These are phyloP conservation scores for Eurois occulta DNA, from an alignment of 2,888 invertebrate species.

Conservation along the genomic window DNA sequence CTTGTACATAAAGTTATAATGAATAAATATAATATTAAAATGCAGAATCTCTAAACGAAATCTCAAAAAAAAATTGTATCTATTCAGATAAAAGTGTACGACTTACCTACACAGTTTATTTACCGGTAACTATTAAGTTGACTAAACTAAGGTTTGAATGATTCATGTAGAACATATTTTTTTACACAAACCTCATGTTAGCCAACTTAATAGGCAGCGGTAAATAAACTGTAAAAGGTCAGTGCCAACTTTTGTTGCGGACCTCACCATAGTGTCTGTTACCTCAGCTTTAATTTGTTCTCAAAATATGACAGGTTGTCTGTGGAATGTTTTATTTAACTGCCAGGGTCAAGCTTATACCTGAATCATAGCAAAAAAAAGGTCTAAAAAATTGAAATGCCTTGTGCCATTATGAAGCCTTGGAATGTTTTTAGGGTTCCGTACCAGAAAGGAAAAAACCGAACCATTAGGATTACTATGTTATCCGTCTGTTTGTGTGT, in stretches of 20 bases:
- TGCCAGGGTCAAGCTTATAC: not conserved
- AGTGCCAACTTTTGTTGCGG: not conserved
- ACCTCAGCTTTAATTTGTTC: not conserved
- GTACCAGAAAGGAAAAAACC: no score
- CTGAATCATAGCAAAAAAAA: constrained; percentile 40
- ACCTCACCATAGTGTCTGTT: not conserved
- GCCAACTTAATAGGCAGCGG: not conserved
- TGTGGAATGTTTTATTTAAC: constrained; percentile 26
- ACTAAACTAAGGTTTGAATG: not conserved
- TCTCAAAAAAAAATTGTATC: not conserved
- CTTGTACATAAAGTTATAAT: no score
- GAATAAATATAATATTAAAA: not conserved
- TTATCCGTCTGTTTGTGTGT: no score
- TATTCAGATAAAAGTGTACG: not conserved
- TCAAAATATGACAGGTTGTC: not conserved
- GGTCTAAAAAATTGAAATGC: not conserved
- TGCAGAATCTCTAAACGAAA: not conserved
- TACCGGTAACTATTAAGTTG: not conserved
- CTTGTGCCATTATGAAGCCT: not conserved
- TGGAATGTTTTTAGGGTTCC: constrained; percentile 5
- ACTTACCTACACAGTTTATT: not conserved
- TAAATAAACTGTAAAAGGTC: not conserved
- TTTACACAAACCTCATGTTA: not conserved
- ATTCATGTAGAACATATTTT: not conserved
- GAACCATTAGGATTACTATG: no score